Evolutionary conservation across 2,113 vertebrate species (phyloP).

Genomic region (Dromas ardeola): DNA sequence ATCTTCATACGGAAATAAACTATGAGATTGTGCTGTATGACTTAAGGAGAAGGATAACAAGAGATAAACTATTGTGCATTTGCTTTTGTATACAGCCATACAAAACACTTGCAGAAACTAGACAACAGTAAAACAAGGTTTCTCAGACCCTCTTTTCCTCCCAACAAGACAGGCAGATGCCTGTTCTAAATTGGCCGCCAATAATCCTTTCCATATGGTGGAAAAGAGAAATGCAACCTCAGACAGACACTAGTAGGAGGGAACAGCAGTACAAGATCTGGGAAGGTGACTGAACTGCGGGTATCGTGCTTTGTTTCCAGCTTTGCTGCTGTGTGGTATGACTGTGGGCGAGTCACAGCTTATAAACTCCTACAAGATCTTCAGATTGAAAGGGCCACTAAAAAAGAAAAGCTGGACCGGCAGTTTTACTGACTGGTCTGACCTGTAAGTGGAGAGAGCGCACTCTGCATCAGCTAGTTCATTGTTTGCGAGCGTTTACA

Average conservation of each 20-base stretch:
- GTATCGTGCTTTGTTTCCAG: not conserved
- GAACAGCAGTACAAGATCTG: not conserved
- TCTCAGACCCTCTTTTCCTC: not conserved
- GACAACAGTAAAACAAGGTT: not conserved
- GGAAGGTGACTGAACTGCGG: not conserved
- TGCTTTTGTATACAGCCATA: not conserved
- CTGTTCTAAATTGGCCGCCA: not conserved
- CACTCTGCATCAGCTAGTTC: not conserved
- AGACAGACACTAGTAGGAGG: not conserved
- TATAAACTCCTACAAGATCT: not conserved
- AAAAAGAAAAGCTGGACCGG: not conserved
- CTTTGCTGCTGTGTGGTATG: not conserved
- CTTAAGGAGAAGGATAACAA: not conserved
- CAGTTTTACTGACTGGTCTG: not conserved
- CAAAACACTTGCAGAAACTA: not conserved
- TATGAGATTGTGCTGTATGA: not conserved
- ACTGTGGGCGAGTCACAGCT: not conserved
- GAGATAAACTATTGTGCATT: not conserved
- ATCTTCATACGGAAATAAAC: not conserved
- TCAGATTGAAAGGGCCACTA: not conserved
- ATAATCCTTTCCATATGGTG: conserved; percentile 14
- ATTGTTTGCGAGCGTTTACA: not conserved
- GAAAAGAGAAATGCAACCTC: not conserved
- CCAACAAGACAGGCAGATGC: not conserved
- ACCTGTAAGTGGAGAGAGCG: not conserved